Evolutionary conservation across 1,140 invertebrate genomes (phyloP).

Genomic region (Eupeodes corollae): DNA sequence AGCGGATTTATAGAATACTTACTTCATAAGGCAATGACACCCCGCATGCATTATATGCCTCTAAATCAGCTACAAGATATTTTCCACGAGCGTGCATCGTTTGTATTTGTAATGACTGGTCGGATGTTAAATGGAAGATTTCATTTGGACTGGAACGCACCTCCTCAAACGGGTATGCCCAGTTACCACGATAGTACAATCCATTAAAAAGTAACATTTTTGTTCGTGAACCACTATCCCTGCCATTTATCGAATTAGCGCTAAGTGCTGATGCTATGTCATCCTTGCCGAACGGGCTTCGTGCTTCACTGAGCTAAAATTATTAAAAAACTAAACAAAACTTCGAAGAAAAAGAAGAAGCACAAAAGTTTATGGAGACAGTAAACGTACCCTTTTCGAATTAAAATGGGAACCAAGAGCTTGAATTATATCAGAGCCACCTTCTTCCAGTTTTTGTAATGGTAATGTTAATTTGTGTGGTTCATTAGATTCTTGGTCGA

Average conservation of each 20-base stretch:
- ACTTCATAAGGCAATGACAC: slow-evolving; percentile 47
- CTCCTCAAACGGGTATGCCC: slow-evolving; percentile 25
- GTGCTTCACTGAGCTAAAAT: slow-evolving; percentile 18
- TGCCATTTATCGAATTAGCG: slow-evolving; percentile 33
- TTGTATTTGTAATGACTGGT: slow-evolving; percentile 42
- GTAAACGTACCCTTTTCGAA: slow-evolving; percentile 17
- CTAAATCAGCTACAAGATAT: slow-evolving; percentile 41
- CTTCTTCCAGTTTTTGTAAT: slow-evolving; percentile 40
- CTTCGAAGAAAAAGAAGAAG: background rate
- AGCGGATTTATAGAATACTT: slow-evolving; percentile 11
- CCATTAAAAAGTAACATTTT: slow-evolving; percentile 53
- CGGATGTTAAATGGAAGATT: slow-evolving; percentile 45
- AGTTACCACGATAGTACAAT: slow-evolving; percentile 46
- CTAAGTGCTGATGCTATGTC: slow-evolving; percentile 31
- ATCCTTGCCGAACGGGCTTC: slow-evolving; percentile 27
- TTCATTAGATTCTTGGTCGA: slow-evolving; percentile 13
- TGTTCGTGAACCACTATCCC: slow-evolving; percentile 21
- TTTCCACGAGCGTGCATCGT: slow-evolving; percentile 45
- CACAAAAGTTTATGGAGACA: background rate
- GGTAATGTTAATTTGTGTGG: slow-evolving; percentile 36
- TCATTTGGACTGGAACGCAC: slow-evolving; percentile 34
- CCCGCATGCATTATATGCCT: slow-evolving; percentile 44
- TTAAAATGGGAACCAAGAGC: slow-evolving; percentile 45
- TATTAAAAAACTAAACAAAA: background rate
- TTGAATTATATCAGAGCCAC: slow-evolving; percentile 46